Conservation (phyloP, 2,888 invertebrate genomes). For the Carabus problematicus region DNA sequence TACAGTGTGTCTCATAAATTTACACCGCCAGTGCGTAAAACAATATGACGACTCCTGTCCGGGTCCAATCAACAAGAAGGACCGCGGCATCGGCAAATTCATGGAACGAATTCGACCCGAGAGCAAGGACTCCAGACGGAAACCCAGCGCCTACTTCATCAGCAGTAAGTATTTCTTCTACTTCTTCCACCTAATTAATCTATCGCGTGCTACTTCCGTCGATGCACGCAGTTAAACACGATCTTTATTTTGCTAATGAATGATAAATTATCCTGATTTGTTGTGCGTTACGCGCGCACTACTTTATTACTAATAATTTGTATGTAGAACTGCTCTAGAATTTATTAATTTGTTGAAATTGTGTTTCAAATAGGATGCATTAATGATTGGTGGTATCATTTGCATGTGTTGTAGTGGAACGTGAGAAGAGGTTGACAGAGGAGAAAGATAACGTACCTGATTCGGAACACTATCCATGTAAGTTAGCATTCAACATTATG, state of each 20-base stretch:
- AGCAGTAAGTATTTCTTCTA: constrained; percentile 56
- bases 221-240: not conserved
- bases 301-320: too few species aligned
- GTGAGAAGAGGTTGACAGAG: constrained; percentile 55
- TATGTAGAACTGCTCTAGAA: not conserved
- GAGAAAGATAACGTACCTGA: constrained; percentile 55
- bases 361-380: not conserved
- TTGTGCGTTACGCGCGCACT: not conserved
- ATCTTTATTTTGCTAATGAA: not conserved
- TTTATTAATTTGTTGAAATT: constrained; percentile 2
- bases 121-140: constrained; percentile 56
- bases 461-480: constrained; percentile 47
- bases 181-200: not conserved
- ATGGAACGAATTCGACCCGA: constrained; percentile 55
- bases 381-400: constrained; percentile 1
- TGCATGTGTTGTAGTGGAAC: constrained; percentile 54
- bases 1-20: constrained; percentile 58
- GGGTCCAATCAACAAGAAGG: constrained; percentile 57
- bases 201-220: not conserved
- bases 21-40: constrained; percentile 58
- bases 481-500: constrained; percentile 23
- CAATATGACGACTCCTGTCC: constrained; percentile 58
- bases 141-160: constrained; percentile 59
- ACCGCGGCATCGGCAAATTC: constrained; percentile 54
- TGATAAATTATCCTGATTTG: constrained; percentile 3